A percentile compares a stretch with the other conserved stretches of the same genome.
Conservation (phyloP, 2,797 vertebrate genomes). For the Enteromius thamalakanensis region DNA sequence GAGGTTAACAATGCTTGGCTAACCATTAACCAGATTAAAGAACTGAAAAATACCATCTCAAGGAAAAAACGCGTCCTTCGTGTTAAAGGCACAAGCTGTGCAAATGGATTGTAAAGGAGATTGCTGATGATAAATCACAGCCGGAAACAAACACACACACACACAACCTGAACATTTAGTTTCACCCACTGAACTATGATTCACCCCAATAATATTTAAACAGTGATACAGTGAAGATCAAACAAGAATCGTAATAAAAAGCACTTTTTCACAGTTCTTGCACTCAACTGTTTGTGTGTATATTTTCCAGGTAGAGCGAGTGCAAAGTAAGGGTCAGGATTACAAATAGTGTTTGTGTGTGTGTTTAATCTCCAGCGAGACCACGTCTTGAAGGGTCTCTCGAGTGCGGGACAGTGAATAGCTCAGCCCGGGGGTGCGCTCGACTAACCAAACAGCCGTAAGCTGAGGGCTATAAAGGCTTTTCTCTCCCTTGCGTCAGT, state of each 20-base stretch:
- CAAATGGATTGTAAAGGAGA: conserved; percentile 55
- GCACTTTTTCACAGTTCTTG: neutral
- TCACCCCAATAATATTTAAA: conserved; percentile 10
- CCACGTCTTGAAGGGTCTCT: conserved; percentile 21
- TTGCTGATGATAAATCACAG: conserved; percentile 56
- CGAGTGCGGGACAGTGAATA: conserved; percentile 12
- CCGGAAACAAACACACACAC: neutral
- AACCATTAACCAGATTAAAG: conserved; percentile 79
- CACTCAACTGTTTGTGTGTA: neutral
- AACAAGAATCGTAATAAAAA: conserved; percentile 33
- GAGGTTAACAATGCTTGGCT: conserved; percentile 72
- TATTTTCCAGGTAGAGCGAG: neutral
- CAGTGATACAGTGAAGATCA: conserved; percentile 3
- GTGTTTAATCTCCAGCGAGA: conserved; percentile 28
- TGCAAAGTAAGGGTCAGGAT: conserved; percentile 11
- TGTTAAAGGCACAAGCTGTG: conserved; percentile 19
- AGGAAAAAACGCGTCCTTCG: conserved; percentile 59
- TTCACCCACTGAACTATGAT: conserved; percentile 22
- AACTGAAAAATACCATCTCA: conserved; percentile 32
- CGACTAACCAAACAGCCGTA: conserved; percentile 53
- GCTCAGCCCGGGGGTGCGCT: conserved; percentile 38
- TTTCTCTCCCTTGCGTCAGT: conserved; percentile 44
- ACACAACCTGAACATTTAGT: neutral
- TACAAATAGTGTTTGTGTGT: conserved; percentile 9
- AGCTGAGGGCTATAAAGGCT: conserved; percentile 56